These are phyloP conservation scores for Agrochola lychnidis DNA, from an alignment of 2,888 invertebrate species.

Conservation along the genomic window DNA sequence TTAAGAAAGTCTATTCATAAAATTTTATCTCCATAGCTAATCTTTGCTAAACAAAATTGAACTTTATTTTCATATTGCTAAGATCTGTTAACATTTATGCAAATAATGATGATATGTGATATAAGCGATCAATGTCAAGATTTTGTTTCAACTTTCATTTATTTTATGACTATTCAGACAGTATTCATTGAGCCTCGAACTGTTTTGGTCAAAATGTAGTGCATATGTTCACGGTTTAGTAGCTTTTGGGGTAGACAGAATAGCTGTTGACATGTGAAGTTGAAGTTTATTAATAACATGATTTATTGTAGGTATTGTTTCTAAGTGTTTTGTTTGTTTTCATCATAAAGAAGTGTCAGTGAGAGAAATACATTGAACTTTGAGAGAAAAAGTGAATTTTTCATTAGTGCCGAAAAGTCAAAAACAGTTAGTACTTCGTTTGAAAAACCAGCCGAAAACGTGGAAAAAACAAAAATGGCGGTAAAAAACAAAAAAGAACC, in stretches of 20 bases:
- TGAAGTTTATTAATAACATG: neutral
- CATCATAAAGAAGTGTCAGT: neutral
- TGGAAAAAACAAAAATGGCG: slow-evolving; percentile 70
- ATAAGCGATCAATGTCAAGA: slow-evolving; percentile 56
- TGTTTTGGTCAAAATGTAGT: slow-evolving; percentile 48
- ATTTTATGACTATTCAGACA: slow-evolving; percentile 46
- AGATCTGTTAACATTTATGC: slow-evolving; percentile 25
- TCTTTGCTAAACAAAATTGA: slow-evolving; percentile 23
- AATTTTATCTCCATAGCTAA: slow-evolving; percentile 32
- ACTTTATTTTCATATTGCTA: slow-evolving; percentile 12
- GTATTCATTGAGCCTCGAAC: slow-evolving; percentile 38
- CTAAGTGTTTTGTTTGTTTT: neutral
- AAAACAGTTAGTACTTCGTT: no score
- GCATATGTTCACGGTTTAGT: slow-evolving; percentile 15
- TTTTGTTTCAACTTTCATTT: slow-evolving; percentile 61
- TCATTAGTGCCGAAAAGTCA: neutral
- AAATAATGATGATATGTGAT: slow-evolving; percentile 57
- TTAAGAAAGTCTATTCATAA: slow-evolving; percentile 59
- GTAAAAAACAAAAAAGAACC: slow-evolving; percentile 73
- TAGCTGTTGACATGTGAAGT: neutral
- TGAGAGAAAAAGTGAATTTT: slow-evolving; percentile 11
- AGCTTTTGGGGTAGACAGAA: slow-evolving; percentile 26
- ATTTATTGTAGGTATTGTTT: neutral
- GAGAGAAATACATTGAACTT: neutral
- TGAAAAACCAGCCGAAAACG: neutral